Percentiles rank a stretch among this genome's conserved stretches.
Evolutionary conservation across 2,888 invertebrate species (phyloP).

Genomic region (Caenorhabditis virilis): DNA sequence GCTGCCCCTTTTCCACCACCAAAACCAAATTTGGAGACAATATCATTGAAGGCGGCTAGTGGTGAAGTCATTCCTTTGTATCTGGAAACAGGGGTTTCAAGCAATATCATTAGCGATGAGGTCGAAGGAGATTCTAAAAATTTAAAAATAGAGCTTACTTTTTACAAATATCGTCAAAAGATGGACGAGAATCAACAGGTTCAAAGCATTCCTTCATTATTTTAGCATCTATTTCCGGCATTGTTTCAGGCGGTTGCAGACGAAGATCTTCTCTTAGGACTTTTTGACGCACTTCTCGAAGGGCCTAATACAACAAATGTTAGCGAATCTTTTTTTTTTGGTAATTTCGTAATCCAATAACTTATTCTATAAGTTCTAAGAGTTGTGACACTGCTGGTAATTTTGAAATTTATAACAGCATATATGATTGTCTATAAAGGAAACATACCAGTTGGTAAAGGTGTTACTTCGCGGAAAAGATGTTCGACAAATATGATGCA

Average conservation of each 20-base stretch:
- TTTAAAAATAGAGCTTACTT: too few species aligned
- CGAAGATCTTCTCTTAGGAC: conserved; percentile 25
- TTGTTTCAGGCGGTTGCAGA: conserved; percentile 20
- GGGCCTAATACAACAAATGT: too few species aligned
- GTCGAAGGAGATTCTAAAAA: too few species aligned
- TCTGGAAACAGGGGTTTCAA: too few species aligned
- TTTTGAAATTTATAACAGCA: too few species aligned
- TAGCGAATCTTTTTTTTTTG: too few species aligned
- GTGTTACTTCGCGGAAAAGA: background rate
- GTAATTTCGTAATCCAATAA: too few species aligned
- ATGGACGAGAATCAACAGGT: conserved; percentile 8
- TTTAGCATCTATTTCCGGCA: conserved; percentile 19
- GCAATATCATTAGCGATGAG: too few species aligned
- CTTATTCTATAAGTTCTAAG: too few species aligned
- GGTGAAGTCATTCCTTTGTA: background rate
- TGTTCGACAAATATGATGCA: background rate
- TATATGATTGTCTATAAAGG: too few species aligned
- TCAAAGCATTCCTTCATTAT: conserved; percentile 40
- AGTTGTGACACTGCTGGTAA: too few species aligned
- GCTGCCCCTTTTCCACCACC: background rate
- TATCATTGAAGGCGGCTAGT: background rate
- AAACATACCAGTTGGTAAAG: too few species aligned
- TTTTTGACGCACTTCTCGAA: conserved; percentile 29
- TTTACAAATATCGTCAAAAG: conserved; percentile 18
- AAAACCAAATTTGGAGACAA: background rate